Percentiles rank a stretch among this genome's conserved stretches.
These are phyloP conservation scores for Pycnonotus jocosus DNA, from an alignment of 2,113 vertebrate species.

Conservation along the genomic window DNA sequence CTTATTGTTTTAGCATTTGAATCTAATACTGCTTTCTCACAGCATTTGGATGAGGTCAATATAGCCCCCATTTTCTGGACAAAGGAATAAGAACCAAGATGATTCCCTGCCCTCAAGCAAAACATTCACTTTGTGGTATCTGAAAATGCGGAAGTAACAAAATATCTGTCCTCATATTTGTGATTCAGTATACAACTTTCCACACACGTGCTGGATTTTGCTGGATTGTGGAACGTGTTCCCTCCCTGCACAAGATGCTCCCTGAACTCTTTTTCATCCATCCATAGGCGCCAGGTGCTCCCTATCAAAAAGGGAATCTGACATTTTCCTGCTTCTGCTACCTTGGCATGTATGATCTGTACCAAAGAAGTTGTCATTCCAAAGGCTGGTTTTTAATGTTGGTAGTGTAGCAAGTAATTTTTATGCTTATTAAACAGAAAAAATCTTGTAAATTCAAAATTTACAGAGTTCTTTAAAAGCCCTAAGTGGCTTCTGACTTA, in stretches of 20 bases:
- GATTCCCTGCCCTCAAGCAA: not conserved
- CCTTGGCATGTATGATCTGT: not conserved
- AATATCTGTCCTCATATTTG: not conserved
- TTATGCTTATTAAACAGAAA: not conserved
- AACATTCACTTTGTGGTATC: not conserved
- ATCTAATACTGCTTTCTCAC: not conserved
- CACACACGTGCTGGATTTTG: not conserved
- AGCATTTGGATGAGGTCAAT: not conserved
- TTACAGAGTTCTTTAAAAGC: not conserved
- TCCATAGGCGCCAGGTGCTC: rapidly evolving
- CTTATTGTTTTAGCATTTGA: not conserved
- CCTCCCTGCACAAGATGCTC: not conserved
- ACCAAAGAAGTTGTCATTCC: not conserved
- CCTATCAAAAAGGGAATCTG: not conserved
- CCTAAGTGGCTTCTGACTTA: not conserved
- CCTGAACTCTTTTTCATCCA: rapidly evolving
- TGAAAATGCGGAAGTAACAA: not conserved
- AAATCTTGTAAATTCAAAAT: not conserved
- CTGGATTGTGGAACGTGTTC: not conserved
- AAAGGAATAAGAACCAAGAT: not conserved
- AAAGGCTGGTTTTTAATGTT: not conserved
- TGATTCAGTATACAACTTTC: not conserved
- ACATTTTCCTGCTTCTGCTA: not conserved
- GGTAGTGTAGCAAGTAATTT: not conserved
- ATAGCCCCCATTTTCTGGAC: not conserved